phyloP scores from a whole-genome alignment of 2,888 invertebrate genomes.

The Orthonychiurus folsomi region DNA sequence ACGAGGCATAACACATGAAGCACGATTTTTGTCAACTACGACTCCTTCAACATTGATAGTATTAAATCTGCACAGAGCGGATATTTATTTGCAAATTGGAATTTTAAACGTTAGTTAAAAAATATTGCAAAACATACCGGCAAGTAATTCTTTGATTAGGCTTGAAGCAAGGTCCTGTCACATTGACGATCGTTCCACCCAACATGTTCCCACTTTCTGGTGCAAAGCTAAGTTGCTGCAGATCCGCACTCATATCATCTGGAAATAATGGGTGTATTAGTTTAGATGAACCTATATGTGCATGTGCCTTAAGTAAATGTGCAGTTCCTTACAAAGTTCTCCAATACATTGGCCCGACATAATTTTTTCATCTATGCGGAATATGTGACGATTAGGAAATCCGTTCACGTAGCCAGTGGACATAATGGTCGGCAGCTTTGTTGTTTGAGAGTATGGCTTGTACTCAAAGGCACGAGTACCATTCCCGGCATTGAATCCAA shows the following conservation, averaged over 20 bases:
- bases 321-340: constrained; percentile 43
- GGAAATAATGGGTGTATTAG: constrained; percentile 3
- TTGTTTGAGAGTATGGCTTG: constrained; percentile 77
- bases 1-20: constrained; percentile 79
- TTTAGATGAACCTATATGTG: neutral
- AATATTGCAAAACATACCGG: constrained; percentile 40
- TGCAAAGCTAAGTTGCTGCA: constrained; percentile 70
- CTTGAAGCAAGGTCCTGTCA: constrained; percentile 90
- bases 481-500: constrained; percentile 94
- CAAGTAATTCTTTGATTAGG: constrained; percentile 67
- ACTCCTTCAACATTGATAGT: constrained; percentile 68
- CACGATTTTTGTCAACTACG: constrained; percentile 68
- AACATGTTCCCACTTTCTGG: constrained; percentile 96
- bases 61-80: constrained; percentile 58
- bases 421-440: constrained; percentile 71
- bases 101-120: neutral
- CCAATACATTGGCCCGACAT: constrained; percentile 72
- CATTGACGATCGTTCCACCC: constrained; percentile 90
- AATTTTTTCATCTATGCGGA: constrained; percentile 89
- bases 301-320: too few species aligned
- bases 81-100: neutral
- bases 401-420: constrained; percentile 79
- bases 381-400: constrained; percentile 83
- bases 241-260: constrained; percentile 37
- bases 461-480: constrained; percentile 83